Evolutionary conservation across 2,797 vertebrate genomes (phyloP).

Genomic region (Ficedula albicollis): DNA sequence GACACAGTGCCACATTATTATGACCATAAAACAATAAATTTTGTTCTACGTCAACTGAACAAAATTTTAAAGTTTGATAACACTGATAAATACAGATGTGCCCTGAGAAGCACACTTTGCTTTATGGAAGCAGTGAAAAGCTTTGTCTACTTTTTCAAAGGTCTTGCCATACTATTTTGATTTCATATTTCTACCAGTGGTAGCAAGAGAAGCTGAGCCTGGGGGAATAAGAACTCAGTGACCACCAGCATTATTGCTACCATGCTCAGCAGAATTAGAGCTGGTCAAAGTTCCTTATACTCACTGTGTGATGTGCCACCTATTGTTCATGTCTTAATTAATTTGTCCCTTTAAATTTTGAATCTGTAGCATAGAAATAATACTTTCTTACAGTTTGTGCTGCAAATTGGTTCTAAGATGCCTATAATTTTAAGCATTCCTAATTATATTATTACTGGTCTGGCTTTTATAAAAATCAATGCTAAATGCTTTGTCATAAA

Average conservation of each 20-base stretch:
- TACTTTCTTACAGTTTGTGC: neutral
- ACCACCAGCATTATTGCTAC: neutral
- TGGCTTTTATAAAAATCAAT: neutral
- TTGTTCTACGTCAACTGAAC: neutral
- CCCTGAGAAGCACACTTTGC: neutral
- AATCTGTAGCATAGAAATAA: neutral
- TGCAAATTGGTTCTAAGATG: neutral
- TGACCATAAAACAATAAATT: neutral
- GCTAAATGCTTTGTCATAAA: neutral
- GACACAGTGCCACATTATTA: neutral
- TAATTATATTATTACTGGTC: neutral
- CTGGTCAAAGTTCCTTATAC: neutral
- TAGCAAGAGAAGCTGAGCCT: neutral
- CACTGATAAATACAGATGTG: neutral
- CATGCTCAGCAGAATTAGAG: neutral
- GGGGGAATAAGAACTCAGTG: neutral
- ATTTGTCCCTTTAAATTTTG: neutral
- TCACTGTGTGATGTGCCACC: neutral
- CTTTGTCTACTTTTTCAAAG: neutral
- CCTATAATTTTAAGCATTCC: neutral
- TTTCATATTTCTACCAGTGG: neutral
- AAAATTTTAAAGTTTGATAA: neutral
- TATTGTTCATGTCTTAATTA: neutral
- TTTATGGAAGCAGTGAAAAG: neutral
- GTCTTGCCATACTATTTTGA: neutral